Percentiles rank a stretch among this genome's conserved stretches.
These are phyloP conservation scores for Mus spicilegus DNA, from an alignment of 2,113 vertebrate species.

Conservation along the genomic window DNA sequence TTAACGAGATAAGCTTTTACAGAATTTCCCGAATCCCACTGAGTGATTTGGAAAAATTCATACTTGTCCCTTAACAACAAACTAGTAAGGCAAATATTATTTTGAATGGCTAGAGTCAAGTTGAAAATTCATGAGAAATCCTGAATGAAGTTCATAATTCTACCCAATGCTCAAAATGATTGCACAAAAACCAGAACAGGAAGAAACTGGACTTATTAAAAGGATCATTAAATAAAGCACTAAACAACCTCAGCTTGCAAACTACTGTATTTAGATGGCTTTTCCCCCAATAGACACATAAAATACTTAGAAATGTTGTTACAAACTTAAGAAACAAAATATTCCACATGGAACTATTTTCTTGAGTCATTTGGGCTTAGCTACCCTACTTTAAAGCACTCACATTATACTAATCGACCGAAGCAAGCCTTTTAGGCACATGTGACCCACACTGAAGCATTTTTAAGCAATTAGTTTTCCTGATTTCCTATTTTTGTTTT, in stretches of 20 bases:
- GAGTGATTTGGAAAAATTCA: constrained; percentile 18
- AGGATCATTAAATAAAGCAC: constrained; percentile 64
- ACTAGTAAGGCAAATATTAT: neutral
- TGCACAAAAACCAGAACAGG: constrained; percentile 71
- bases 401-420: neutral
- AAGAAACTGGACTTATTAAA: constrained; percentile 71
- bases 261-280: constrained; percentile 66
- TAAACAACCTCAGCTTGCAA: constrained; percentile 56
- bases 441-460: neutral
- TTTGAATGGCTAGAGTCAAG: constrained; percentile 35
- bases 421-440: constrained; percentile 15
- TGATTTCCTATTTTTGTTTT: constrained; percentile 56
- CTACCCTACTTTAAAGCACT: constrained; percentile 40
- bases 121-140: constrained; percentile 60
- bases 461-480: constrained; percentile 62
- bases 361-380: constrained; percentile 49
- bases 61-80: neutral
- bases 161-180: constrained; percentile 44
- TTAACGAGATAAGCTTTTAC: constrained; percentile 44
- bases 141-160: constrained; percentile 68
- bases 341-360: constrained; percentile 64
- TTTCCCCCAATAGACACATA: constrained; percentile 49
- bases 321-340: constrained; percentile 67
- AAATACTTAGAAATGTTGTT: constrained; percentile 67
- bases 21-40: constrained; percentile 35